These are phyloP conservation scores for Acrocera orbiculus DNA, from an alignment of 2,888 invertebrate genomes.

Conservation along the genomic window DNA sequence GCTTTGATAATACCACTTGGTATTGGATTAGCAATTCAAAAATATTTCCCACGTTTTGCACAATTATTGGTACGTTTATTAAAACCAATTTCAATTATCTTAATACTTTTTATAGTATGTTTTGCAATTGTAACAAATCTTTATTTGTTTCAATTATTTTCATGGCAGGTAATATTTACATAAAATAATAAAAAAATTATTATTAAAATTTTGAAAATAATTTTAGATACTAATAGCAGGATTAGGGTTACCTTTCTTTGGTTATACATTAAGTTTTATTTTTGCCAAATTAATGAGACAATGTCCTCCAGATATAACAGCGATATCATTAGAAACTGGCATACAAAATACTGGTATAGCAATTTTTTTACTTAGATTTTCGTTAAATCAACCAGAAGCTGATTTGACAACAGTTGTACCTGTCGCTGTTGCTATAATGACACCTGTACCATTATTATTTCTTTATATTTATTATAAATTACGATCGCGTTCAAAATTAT, in stretches of 20 bases:
- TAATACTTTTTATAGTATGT: slow-evolving; percentile 66
- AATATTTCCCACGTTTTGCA: slow-evolving; percentile 47
- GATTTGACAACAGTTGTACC: slow-evolving; percentile 84
- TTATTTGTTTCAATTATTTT: slow-evolving; percentile 75
- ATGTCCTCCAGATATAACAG: slow-evolving; percentile 49
- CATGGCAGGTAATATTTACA: slow-evolving; percentile 52
- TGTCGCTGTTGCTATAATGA: slow-evolving; percentile 83
- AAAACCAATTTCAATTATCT: slow-evolving; percentile 63
- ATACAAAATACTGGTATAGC: slow-evolving; percentile 88
- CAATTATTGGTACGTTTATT: slow-evolving; percentile 58
- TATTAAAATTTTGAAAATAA: neutral
- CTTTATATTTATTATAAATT: slow-evolving; percentile 39
- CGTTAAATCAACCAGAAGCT: slow-evolving; percentile 67
- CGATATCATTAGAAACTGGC: slow-evolving; percentile 84
- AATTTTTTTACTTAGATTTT: slow-evolving; percentile 68
- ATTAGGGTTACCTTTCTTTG: slow-evolving; percentile 64
- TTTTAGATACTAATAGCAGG: slow-evolving; percentile 62
- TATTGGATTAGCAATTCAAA: slow-evolving; percentile 50
- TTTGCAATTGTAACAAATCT: slow-evolving; percentile 81
- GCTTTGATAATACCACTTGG: slow-evolving; percentile 56
- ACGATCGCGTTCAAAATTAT: too few relatives aligned
- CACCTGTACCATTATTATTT: slow-evolving; percentile 63
- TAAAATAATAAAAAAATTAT: slow-evolving; percentile 1
- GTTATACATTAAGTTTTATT: slow-evolving; percentile 52
- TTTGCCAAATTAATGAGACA: slow-evolving; percentile 43